Base-by-base conservation (phyloP, 1,140 invertebrate species). In the Drosophila pandora region DNA sequence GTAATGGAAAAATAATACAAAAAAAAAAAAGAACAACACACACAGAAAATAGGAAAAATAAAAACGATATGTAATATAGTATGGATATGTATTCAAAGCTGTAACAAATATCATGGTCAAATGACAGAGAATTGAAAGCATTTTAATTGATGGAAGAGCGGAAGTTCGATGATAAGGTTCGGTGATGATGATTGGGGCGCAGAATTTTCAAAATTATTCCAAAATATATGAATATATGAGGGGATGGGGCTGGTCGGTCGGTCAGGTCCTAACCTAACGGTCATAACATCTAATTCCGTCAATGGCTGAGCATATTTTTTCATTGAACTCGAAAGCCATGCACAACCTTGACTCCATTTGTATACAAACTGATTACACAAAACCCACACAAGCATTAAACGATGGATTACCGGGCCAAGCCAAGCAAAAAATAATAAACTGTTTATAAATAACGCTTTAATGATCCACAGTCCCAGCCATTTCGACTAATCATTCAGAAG, bases 71-170 rank as follows among this genome's bases (percentile, higher is more conserved):
- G 64, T 45, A 43, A 48, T 39, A 69, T 64, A 56, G 34, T n/a
- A 55, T 53, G 52, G 52, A 39, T 67, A 39, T 67, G 65, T 53
- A 21, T 45, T 64, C 41, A 48, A 48, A 39, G 65, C 63, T 69
- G 65, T 69, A 69, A 69, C 65, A 69, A 69, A 69, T 69, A 56
- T 59, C 52, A 58, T 69, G 67, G 54, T 64, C 76, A 55, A 28
- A 64, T 68, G 61, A 52, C 50, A 76, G 54, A 39, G 52, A 61
- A 59, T 79, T 49, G 45, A 55, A 78, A 68, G 54, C 74, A 73
- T 43, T 75, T 69, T 57, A 69, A 58, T 58, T 74, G 53, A 77
- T 70, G 67, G 12, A 57, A 47, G 43, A 49, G 50, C 64, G 67
- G 67, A 70, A 49, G 52, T 41, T 39, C 23, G 4, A 65, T 65